A percentile compares a stretch with the other conserved stretches of the same genome.
Conservation (phyloP, 1,140 invertebrate species). For the Steinernema feltiae region DNA sequence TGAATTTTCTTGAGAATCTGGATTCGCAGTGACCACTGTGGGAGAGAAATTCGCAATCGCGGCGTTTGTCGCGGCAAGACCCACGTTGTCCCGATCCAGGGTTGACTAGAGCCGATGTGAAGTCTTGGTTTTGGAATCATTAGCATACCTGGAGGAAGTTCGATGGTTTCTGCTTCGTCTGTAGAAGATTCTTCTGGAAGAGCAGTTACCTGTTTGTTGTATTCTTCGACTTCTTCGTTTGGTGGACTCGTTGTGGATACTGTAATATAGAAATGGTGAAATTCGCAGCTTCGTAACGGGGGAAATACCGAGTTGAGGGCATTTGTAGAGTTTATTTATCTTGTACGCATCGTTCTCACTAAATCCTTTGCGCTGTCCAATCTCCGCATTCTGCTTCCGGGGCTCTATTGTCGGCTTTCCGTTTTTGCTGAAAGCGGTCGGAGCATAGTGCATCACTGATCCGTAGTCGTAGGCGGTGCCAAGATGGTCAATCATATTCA, state of each 20-base stretch:
- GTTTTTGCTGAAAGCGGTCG: conserved; percentile 58
- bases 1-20: conserved; percentile 37
- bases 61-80: conserved; percentile 31
- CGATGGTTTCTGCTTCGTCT: conserved; percentile 14
- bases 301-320: conserved; percentile 36
- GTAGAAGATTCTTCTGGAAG: not conserved
- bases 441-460: conserved; percentile 60
- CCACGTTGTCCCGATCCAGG: not conserved
- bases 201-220: conserved; percentile 18
- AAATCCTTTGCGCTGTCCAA: conserved; percentile 59
- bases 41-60: conserved; percentile 45
- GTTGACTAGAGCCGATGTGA: too few species aligned
- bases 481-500: conserved; percentile 44
- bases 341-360: conserved; percentile 48
- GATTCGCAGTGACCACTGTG: conserved; percentile 47
- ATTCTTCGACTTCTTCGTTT: conserved; percentile 3
- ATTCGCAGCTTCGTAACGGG: too few species aligned
- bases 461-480: conserved; percentile 57
- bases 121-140: too few species aligned
- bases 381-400: conserved; percentile 39
- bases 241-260: not conserved
- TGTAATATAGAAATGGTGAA: too few species aligned
- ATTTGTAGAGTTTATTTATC: conserved; percentile 43
- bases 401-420: conserved; percentile 57
- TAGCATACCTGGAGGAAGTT: conserved; percentile 6